Evolutionary conservation across 1,140 invertebrate species (phyloP).

Genomic region (Antheraea mylitta): DNA sequence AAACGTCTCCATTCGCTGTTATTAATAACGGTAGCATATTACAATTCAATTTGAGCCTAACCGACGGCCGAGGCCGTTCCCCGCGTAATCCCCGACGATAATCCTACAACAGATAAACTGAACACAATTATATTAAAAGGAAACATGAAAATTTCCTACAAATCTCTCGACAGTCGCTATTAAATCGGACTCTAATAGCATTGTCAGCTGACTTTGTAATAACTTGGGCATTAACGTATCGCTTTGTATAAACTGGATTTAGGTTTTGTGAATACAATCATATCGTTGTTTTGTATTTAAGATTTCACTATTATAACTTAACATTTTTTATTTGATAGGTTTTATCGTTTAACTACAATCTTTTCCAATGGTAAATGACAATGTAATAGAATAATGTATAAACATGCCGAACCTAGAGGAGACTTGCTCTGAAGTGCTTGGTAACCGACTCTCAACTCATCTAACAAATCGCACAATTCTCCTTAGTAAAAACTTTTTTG

Average conservation of each 20-base stretch:
- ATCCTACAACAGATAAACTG: constrained; percentile 67
- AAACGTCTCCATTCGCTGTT: constrained; percentile 36
- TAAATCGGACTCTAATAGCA: constrained; percentile 50
- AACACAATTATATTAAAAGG: constrained; percentile 71
- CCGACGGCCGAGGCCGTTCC: constrained; percentile 41
- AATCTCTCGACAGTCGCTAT: constrained; percentile 48
- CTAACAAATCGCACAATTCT: no score
- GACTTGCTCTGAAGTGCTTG: no score
- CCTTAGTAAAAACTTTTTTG: no score
- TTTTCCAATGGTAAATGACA: no score
- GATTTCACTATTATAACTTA: background rate
- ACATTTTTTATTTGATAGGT: no score
- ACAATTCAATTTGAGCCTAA: constrained; percentile 72
- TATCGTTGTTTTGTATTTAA: background rate
- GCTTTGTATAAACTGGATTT: constrained; percentile 4
- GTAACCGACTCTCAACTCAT: no score
- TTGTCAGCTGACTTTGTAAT: constrained; percentile 44
- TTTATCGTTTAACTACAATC: no score
- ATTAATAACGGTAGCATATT: constrained; percentile 71
- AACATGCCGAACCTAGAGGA: no score
- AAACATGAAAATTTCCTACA: constrained; percentile 60
- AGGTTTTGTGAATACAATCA: background rate
- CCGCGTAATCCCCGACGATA: constrained; percentile 52
- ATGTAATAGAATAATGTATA: no score
- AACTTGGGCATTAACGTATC: constrained; percentile 8